A percentile compares a stretch with the other conserved stretches of the same genome.
phyloP scores from a whole-genome alignment of 2,797 vertebrate genomes.

The Rhyacichthys aspro region DNA sequence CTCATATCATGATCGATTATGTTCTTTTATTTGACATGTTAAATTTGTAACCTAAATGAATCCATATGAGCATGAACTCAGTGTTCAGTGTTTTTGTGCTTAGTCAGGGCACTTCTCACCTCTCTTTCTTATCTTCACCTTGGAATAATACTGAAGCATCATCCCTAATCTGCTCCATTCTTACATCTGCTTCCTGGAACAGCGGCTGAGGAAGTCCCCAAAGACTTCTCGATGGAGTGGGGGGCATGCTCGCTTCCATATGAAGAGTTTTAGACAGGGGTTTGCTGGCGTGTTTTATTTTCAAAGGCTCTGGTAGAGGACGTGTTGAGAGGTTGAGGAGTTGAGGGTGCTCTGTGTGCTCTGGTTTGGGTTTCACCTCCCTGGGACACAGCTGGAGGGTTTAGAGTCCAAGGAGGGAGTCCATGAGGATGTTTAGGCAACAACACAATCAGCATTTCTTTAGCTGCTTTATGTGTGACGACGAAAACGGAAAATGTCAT shows the following conservation, averaged over 20 bases:
- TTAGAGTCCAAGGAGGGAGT: conserved; percentile 3
- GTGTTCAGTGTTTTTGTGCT: conserved; percentile 6
- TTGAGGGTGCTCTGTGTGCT: conserved; percentile 69
- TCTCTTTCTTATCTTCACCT: conserved; percentile 31
- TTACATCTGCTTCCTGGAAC: conserved; percentile 78
- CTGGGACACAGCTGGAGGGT: conserved; percentile 61
- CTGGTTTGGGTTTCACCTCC: conserved; percentile 72
- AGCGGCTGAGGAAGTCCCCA: conserved; percentile 58
- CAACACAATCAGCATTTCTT: conserved; percentile 42
- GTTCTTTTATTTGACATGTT: conserved; percentile 61
- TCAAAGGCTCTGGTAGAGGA: conserved; percentile 76
- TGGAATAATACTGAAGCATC: conserved; percentile 57
- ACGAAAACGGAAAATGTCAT: not conserved
- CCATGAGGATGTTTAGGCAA: conserved; percentile 50
- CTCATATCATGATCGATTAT: conserved; percentile 50
- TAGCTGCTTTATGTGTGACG: conserved; percentile 3
- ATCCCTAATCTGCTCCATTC: conserved; percentile 60
- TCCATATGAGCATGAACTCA: conserved; percentile 39
- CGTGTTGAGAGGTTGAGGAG: conserved; percentile 79
- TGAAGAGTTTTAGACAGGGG: conserved; percentile 62
- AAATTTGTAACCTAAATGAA: conserved; percentile 50
- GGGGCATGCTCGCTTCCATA: conserved; percentile 67
- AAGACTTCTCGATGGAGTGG: conserved; percentile 63
- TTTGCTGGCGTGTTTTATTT: conserved; percentile 72
- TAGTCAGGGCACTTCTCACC: conserved; percentile 21